Evolutionary conservation across 2,888 invertebrate species (phyloP), one percentile per base, ranked within the genome.

Genomic region (Chrysotoxum bicinctum): DNA sequence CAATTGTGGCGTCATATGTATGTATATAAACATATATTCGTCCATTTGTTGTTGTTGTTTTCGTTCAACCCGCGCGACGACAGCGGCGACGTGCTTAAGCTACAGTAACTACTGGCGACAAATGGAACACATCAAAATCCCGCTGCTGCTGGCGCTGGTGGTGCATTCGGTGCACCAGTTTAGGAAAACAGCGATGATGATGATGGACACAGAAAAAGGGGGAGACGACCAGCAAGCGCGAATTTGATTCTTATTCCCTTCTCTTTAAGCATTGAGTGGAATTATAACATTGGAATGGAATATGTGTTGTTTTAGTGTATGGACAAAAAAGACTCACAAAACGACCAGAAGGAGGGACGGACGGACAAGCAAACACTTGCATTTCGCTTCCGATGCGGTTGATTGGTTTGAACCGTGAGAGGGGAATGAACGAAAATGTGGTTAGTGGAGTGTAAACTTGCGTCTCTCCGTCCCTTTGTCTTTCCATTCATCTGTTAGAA

Each of bases 1-100:
- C 81, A 85, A 81, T 81, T 77, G 76, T 85, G 85, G 85, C 81
- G 85, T 85, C 84, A 70, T 32, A 54, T 68, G n/a, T 68, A 58
- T 58, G 45, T 64, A 43, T 64, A 43, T 45, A 19, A 26, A 26
- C 7, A 7, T 32, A 32, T 32, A 19, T 30, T 64, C 10, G 45
- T 37, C n/a, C 26, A 76, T 32, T 54, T 52, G 19, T 64, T 74
- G 43, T 45, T 66, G 43, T 60, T 64, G 14, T 54, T 37, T 50
- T 60, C 14, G 74, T 50, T 30, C 35, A 32, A n/a, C 14, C 32
- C 37, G 37, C 7, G n/a, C 23, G 30, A 60, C 60, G 35, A 69
- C 45, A 6, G 23, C 12, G 21, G 16, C 10, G 21, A 43, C 66
- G 19, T 66, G 66, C 23, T 45, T 21, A 50, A 32, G 50, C 16